Conservation (phyloP, 2,888 invertebrate genomes). For the Lepidochrysops patricia region DNA sequence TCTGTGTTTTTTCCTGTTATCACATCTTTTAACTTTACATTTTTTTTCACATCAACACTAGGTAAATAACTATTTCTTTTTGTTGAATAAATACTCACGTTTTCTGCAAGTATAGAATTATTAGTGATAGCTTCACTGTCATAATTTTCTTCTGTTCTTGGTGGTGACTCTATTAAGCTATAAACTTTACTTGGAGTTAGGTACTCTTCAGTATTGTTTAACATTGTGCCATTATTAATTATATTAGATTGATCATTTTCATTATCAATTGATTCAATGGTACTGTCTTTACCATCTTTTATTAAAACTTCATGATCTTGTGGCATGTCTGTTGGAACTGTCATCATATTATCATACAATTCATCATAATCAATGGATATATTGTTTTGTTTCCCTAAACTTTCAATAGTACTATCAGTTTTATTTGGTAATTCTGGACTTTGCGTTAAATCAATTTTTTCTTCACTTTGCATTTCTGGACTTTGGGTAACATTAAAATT, state of each 20-base stretch:
- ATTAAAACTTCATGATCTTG: background rate
- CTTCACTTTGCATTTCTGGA: constrained; percentile 28
- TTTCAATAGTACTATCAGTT: background rate
- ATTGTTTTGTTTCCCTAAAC: constrained; percentile 40
- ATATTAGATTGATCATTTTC: background rate
- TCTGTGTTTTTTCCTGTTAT: constrained; percentile 21
- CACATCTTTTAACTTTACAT: constrained; percentile 11
- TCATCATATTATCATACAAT: constrained; percentile 26
- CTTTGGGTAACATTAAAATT: constrained; percentile 48
- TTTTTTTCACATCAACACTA: constrained; percentile 29
- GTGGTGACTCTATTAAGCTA: background rate
- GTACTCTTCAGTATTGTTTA: background rate
- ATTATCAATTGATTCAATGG: background rate
- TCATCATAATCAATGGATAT: constrained; percentile 61
- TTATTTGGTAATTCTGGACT: background rate
- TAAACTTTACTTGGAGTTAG: background rate
- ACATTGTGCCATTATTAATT: background rate
- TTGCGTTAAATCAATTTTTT: constrained; percentile 9
- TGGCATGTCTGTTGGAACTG: constrained; percentile 8
- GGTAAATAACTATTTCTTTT: constrained; percentile 31
- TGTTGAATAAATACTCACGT: constrained; percentile 6
- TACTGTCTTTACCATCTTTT: background rate
- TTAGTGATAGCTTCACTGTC: background rate
- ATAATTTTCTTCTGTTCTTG: background rate
- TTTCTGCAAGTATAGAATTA: background rate